These are phyloP conservation scores for Hippasteria phrygiana DNA, from an alignment of 53 echinoderm and acorn worm species.

Conservation along the genomic window DNA sequence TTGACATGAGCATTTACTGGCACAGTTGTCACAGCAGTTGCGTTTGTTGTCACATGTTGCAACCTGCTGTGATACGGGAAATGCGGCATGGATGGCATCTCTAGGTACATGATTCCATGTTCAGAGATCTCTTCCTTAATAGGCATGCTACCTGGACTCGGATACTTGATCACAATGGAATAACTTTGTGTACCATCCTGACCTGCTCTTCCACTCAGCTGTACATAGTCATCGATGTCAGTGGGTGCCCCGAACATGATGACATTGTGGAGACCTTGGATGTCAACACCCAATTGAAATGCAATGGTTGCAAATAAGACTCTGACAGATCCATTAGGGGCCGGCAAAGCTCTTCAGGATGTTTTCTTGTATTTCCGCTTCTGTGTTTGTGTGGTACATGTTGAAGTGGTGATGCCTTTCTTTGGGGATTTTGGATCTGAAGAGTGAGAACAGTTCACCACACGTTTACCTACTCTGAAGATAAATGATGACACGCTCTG, in stretches of 20 bases:
- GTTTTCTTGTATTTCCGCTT: slow-evolving; percentile 3
- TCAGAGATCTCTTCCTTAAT: too few relatives aligned
- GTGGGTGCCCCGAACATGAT: slow-evolving; percentile 31
- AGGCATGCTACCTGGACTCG: background rate
- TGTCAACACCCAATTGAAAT: slow-evolving; percentile 49
- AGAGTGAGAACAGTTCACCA: slow-evolving; percentile 13
- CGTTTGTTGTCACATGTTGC: too few relatives aligned
- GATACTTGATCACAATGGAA: slow-evolving; percentile 25
- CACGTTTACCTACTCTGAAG: slow-evolving; percentile 3
- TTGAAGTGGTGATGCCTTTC: slow-evolving; percentile 4
- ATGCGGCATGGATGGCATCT: slow-evolving; percentile 4
- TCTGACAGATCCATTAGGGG: slow-evolving; percentile 54
- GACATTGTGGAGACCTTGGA: slow-evolving; percentile 30
- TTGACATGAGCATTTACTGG: background rate
- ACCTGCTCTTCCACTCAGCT: slow-evolving; percentile 47
- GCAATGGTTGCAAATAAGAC: slow-evolving; percentile 61
- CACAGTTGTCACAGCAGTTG: slow-evolving; percentile 40
- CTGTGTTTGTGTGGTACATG: slow-evolving; percentile 61
- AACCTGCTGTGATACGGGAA: background rate
- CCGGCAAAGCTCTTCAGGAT: slow-evolving; percentile 27
- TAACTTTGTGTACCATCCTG: slow-evolving; percentile 34
- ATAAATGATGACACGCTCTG: background rate
- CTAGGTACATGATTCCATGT: too few relatives aligned
- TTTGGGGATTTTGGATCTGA: background rate
- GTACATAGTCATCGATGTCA: slow-evolving; percentile 53